Percentiles rank a stretch among this genome's conserved stretches.
These are phyloP conservation scores for Petaurus breviceps DNA, from an alignment of 2,113 vertebrate species.

Conservation along the genomic window DNA sequence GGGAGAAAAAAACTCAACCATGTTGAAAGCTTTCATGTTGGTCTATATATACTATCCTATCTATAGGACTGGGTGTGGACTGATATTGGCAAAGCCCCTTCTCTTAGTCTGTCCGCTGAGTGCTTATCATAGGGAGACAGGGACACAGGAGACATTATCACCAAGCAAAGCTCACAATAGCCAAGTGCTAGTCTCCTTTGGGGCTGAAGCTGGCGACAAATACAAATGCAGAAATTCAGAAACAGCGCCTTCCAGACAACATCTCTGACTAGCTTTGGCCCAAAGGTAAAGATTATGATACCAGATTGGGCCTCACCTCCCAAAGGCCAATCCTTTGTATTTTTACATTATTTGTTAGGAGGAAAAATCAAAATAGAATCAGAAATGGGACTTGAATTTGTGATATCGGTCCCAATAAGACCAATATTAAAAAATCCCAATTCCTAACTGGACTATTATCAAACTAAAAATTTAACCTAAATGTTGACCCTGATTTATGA, in stretches of 20 bases:
- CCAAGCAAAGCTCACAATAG: slow-evolving; percentile 71
- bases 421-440: not conserved
- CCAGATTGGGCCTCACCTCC: not conserved
- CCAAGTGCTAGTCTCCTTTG: slow-evolving; percentile 81
- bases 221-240: not conserved
- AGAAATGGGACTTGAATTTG: not conserved
- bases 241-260: not conserved
- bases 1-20: slow-evolving; percentile 43
- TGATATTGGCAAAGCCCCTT: slow-evolving; percentile 82
- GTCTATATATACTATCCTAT: slow-evolving; percentile 85
- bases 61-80: slow-evolving; percentile 71
- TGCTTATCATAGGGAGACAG: slow-evolving; percentile 78
- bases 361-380: not conserved
- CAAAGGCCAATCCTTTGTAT: not conserved
- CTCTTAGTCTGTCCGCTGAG: slow-evolving; percentile 77
- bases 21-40: slow-evolving; percentile 77
- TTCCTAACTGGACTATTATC: not conserved
- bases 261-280: not conserved
- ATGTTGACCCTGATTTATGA: not conserved
- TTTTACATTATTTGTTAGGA: not conserved
- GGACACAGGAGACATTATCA: slow-evolving; percentile 81
- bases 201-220: slow-evolving; percentile 75
- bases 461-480: not conserved
- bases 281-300: not conserved
- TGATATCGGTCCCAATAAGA: not conserved